Conservation (phyloP, 1,140 invertebrate genomes). For the Octopus bimaculoides region DNA sequence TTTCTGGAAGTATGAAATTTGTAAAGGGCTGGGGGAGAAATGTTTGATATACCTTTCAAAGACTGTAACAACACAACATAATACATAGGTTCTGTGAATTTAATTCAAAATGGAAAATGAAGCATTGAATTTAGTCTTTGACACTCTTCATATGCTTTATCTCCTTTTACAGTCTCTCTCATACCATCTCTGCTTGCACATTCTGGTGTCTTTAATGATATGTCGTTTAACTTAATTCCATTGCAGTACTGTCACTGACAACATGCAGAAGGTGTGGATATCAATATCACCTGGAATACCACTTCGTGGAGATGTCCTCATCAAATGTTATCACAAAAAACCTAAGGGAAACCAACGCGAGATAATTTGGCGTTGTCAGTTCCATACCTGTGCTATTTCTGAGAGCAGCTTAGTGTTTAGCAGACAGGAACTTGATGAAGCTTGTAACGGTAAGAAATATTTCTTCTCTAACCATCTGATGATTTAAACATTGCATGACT, state of each 20-base stretch:
- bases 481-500: too few species aligned
- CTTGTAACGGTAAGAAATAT: slow-evolving; percentile 67
- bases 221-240: slow-evolving; percentile 6
- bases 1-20: too few species aligned
- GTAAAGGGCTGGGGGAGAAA: too few species aligned
- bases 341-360: slow-evolving; percentile 57
- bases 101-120: too few species aligned
- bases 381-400: slow-evolving; percentile 87
- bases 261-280: slow-evolving; percentile 56
- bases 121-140: too few species aligned
- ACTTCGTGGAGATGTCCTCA: slow-evolving; percentile 81
- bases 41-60: too few species aligned
- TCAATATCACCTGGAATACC: slow-evolving; percentile 68
- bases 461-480: slow-evolving; percentile 1
- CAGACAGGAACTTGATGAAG: slow-evolving; percentile 81
- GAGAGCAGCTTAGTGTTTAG: slow-evolving; percentile 80
- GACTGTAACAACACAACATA: too few species aligned
- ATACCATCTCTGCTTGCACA: too few species aligned
- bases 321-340: slow-evolving; percentile 81
- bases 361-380: slow-evolving; percentile 78
- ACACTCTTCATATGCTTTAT: too few species aligned
- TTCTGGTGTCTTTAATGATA: too few species aligned
- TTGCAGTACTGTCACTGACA: slow-evolving; percentile 56
- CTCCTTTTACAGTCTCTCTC: too few species aligned
- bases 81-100: too few species aligned